phyloP scores from a whole-genome alignment of 2,797 vertebrate species.

The Todus mexicanus region DNA sequence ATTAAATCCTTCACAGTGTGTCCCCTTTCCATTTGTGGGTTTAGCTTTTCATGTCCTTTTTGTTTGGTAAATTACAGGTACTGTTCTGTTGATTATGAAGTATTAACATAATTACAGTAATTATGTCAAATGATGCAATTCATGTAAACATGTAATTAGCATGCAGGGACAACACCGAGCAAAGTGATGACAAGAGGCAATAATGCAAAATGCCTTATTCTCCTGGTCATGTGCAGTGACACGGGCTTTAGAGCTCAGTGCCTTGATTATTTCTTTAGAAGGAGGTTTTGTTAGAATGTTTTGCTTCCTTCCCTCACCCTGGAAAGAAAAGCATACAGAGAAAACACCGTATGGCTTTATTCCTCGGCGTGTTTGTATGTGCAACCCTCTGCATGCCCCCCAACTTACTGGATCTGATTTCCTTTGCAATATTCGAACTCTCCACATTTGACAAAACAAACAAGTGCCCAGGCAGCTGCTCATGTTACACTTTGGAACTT shows the following conservation, averaged over 20 bases:
- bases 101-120: slow-evolving; percentile 65
- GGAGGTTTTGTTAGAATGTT: slow-evolving; percentile 37
- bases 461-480: slow-evolving; percentile 37
- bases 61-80: slow-evolving; percentile 65
- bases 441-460: slow-evolving; percentile 40
- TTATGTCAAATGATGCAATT: slow-evolving; percentile 59
- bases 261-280: slow-evolving; percentile 43
- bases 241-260: slow-evolving; percentile 16
- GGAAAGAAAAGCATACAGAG: slow-evolving; percentile 18
- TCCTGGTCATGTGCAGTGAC: background rate
- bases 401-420: background rate
- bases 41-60: slow-evolving; percentile 51
- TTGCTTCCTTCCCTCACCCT: background rate
- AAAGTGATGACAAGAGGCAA: slow-evolving; percentile 36
- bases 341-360: background rate
- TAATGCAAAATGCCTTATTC: slow-evolving; percentile 33
- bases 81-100: slow-evolving; percentile 53
- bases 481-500: slow-evolving; percentile 18
- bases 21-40: slow-evolving; percentile 40
- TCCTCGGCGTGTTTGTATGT: background rate
- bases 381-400: background rate
- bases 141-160: slow-evolving; percentile 64
- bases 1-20: background rate
- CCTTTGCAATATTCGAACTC: slow-evolving; percentile 19
- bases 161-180: slow-evolving; percentile 39